Evolutionary conservation across 2,113 vertebrate species (phyloP).

Genomic region (Macaca mulatta): DNA sequence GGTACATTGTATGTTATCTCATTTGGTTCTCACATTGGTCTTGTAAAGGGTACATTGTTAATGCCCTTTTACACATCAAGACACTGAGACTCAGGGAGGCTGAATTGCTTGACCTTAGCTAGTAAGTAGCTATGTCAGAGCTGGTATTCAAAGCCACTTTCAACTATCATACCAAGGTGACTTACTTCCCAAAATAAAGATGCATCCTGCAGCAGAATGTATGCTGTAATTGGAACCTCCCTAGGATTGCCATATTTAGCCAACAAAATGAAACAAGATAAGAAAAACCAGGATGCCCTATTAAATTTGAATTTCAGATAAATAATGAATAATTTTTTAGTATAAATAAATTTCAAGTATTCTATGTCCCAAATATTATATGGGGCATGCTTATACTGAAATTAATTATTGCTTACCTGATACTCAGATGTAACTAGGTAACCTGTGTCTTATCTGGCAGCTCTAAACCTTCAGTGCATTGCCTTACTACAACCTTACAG

Average conservation of each 20-base stretch:
- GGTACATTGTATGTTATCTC: not conserved
- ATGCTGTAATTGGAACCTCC: not conserved
- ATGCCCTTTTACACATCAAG: not conserved
- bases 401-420: not conserved
- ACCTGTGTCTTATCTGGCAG: not conserved
- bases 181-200: not conserved
- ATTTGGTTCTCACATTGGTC: not conserved
- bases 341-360: not conserved
- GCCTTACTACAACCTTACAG: not conserved
- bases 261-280: not conserved
- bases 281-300: not conserved
- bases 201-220: not conserved
- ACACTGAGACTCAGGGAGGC: not conserved
- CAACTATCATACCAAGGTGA: not conserved
- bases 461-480: not conserved
- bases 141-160: not conserved
- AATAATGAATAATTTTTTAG: not conserved
- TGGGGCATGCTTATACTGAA: not conserved
- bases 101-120: not conserved
- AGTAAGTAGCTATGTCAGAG: not conserved
- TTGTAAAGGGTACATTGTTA: not conserved
- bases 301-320: constrained; percentile 13
- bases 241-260: not conserved
- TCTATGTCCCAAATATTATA: not conserved
- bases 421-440: not conserved